These are phyloP conservation scores for Phanerotoma sp. DNA, from an alignment of 2,888 invertebrate species.

Conservation along the genomic window DNA sequence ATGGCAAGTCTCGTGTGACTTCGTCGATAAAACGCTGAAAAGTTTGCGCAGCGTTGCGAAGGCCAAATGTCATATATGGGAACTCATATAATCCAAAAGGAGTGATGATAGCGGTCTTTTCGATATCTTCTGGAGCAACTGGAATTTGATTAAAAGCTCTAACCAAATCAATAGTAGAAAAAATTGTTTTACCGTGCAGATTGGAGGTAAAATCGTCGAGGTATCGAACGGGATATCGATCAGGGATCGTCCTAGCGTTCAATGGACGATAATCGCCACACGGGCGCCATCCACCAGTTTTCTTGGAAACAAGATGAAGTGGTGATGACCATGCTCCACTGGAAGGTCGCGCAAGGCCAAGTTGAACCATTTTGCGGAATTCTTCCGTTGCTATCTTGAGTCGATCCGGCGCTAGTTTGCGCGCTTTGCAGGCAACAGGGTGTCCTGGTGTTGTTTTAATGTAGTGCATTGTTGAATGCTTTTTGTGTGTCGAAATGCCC, in stretches of 20 bases:
- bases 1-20: constrained; percentile 8
- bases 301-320: constrained; percentile 47
- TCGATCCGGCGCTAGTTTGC: constrained; percentile 43
- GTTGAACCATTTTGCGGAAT: constrained; percentile 39
- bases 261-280: constrained; percentile 51
- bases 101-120: constrained; percentile 14
- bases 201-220: constrained; percentile 11
- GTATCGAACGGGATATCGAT: constrained; percentile 2
- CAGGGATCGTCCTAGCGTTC: background rate
- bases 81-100: constrained; percentile 36
- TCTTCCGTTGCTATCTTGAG: constrained; percentile 39
- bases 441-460: constrained; percentile 41
- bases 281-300: constrained; percentile 43
- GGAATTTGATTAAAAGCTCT: constrained; percentile 29
- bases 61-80: constrained; percentile 46
- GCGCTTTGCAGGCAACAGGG: constrained; percentile 40
- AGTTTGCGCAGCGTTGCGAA: constrained; percentile 52
- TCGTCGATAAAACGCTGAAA: constrained; percentile 23
- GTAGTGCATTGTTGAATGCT: constrained; percentile 32
- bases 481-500: constrained; percentile 22
- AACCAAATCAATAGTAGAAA: constrained; percentile 23
- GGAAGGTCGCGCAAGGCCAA: constrained; percentile 40
- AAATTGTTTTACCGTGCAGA: constrained; percentile 15
- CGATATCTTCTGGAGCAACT: constrained; percentile 15
- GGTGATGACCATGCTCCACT: constrained; percentile 48